Conservation (phyloP, 2,888 invertebrate genomes). For the Merodon equestris region DNA sequence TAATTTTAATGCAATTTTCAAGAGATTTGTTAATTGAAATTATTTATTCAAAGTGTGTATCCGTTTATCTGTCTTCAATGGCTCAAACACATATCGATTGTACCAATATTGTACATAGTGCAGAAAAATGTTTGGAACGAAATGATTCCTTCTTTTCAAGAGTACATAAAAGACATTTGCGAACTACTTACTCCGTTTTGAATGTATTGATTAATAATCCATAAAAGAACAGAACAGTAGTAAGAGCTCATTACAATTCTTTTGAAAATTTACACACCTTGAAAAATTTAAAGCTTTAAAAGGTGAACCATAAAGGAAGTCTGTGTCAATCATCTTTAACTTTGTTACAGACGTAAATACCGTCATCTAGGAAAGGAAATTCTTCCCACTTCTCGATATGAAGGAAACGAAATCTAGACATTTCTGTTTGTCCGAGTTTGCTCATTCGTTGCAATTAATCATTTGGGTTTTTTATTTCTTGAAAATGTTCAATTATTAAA, state of each 20-base stretch:
- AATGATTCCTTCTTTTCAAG: too few species aligned
- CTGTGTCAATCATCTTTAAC: slow-evolving; percentile 35
- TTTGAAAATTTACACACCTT: slow-evolving; percentile 8
- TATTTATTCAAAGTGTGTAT: too few species aligned
- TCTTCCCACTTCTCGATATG: slow-evolving; percentile 23
- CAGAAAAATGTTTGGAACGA: too few species aligned
- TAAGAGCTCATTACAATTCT: slow-evolving; percentile 77
- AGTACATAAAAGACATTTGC: too few species aligned
- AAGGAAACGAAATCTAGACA: slow-evolving; percentile 20
- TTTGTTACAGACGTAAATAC: slow-evolving; percentile 4
- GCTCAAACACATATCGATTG: too few species aligned
- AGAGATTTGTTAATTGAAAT: too few species aligned
- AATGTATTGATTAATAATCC: slow-evolving; percentile 74
- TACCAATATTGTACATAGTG: too few species aligned
- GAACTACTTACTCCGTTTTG: slow-evolving; percentile 70
- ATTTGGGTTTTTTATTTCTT: slow-evolving; percentile 9
- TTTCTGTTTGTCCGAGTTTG: slow-evolving; percentile 25
- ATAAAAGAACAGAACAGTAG: slow-evolving; percentile 78
- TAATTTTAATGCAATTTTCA: too few species aligned
- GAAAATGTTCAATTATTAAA: slow-evolving; percentile 35
- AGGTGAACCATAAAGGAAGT: too few species aligned
- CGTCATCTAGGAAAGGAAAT: slow-evolving; percentile 9
- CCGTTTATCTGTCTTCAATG: too few species aligned
- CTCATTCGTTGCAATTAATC: slow-evolving; percentile 33
- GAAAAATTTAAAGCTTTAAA: slow-evolving; percentile 19